phyloP scores from a whole-genome alignment of 2,888 invertebrate genomes.

The Heliconius cydno region DNA sequence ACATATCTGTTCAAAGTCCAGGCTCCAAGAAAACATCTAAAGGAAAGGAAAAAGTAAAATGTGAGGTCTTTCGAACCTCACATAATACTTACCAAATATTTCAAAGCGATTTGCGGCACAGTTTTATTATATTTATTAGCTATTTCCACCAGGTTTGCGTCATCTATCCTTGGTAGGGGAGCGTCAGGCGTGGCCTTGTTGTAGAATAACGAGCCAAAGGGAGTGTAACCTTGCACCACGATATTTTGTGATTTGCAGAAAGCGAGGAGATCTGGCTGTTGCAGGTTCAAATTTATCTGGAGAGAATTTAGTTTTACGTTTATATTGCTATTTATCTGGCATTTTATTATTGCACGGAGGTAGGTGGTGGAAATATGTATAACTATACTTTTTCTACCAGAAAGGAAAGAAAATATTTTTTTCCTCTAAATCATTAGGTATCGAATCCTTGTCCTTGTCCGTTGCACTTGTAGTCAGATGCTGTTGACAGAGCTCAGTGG shows the following conservation, averaged over 20 bases:
- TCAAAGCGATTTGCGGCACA: slow-evolving; percentile 84
- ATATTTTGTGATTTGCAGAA: slow-evolving; percentile 87
- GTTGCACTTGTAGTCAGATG: no score
- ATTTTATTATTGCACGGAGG: no score
- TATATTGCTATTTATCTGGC: not conserved
- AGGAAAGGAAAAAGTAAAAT: not conserved
- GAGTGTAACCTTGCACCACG: slow-evolving; percentile 88
- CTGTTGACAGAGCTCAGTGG: no score
- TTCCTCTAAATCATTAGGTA: no score
- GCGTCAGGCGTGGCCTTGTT: slow-evolving; percentile 75
- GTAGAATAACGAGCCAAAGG: slow-evolving; percentile 84
- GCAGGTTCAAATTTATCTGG: slow-evolving; percentile 85
- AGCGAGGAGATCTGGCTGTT: slow-evolving; percentile 86
- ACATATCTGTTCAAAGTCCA: no score
- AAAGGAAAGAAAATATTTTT: no score
- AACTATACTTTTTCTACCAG: no score
- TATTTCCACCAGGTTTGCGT: slow-evolving; percentile 79
- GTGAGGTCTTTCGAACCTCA: not conserved
- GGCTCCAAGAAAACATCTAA: no score
- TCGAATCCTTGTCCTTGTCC: no score
- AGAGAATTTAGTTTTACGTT: not conserved
- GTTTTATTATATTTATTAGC: slow-evolving; percentile 85
- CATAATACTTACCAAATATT: slow-evolving; percentile 82
- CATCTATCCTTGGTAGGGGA: slow-evolving; percentile 81
- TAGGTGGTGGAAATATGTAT: no score